phyloP scores from a whole-genome alignment of 2,888 invertebrate species.

The Kryphioiulus occultus region DNA sequence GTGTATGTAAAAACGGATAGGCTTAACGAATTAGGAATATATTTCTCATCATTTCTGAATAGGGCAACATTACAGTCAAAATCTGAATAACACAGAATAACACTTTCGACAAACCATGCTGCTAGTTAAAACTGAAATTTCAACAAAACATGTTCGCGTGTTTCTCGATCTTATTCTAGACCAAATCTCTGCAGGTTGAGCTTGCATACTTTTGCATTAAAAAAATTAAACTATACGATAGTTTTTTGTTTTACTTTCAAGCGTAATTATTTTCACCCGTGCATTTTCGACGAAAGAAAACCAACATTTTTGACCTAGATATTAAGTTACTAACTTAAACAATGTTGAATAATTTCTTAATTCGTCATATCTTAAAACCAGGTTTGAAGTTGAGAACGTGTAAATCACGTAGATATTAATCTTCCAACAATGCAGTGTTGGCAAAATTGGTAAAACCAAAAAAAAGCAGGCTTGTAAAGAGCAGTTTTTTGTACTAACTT shows the following conservation, averaged over 20 bases:
- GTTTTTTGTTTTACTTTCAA: neutral
- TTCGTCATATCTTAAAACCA: too few relatives aligned
- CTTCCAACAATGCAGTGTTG: too few relatives aligned
- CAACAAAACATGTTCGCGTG: neutral
- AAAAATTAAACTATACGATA: neutral
- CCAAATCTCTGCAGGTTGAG: neutral
- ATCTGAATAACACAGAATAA: neutral
- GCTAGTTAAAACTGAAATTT: neutral
- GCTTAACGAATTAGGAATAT: too few relatives aligned
- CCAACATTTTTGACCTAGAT: neutral
- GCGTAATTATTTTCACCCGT: constrained; percentile 7
- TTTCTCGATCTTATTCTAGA: neutral
- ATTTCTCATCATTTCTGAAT: too few relatives aligned
- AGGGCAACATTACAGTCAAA: too few relatives aligned
- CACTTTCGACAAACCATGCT: neutral
- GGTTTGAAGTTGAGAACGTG: too few relatives aligned
- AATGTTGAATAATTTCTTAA: too few relatives aligned
- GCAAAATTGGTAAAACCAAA: too few relatives aligned
- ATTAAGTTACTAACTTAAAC: too few relatives aligned
- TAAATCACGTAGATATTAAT: too few relatives aligned
- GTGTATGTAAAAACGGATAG: too few relatives aligned
- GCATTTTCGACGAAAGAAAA: neutral
- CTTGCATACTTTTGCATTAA: neutral
- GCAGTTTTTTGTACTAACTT: neutral
- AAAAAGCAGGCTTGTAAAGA: too few relatives aligned